Base-by-base conservation (phyloP, 2,113 vertebrate species). In the Saimiri boliviensis region DNA sequence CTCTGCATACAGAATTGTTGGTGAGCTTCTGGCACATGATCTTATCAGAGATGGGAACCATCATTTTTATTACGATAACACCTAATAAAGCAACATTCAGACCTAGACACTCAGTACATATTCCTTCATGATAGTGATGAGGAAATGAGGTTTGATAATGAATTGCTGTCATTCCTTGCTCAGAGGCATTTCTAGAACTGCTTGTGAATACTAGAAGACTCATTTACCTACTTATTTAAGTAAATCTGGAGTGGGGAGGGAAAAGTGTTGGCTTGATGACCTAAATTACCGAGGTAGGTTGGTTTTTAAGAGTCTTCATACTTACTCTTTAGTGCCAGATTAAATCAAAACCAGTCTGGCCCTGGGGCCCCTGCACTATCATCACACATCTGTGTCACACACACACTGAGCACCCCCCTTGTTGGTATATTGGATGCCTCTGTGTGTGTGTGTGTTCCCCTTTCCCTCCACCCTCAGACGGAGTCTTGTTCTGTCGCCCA, bases 41-140 rank as follows among this genome's bases (percentile, higher is more conserved):
- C 27, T 88, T 37, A 32, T 5, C 47, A 20, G 66, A 71, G 32
- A 35, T 49, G 27, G 76, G 56, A 58, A 23, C 25, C 6, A 14
- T 84, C 3, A 1, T 82, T 80, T 89, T 88, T 63, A 60, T 63
- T 71, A 66, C 20, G 32, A 42, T 20, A 58, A 35, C 82, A 49
- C 20, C 91, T 86, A 71, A 37, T 80, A 35, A 84, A 74, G 84
- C 19, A 32, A n/a, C 76, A 35, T 93, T 68, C 45, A 25, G 20
- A 77, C 40, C 47, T 40, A 68, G 68, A 30, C 47, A 87, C 47
- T 20, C 91, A 35, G 49, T 83, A 47, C 40, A 68, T 73, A 42
- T 81, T 89, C 54, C 58, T 77, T 73, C 79, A 40, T 79, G 86
- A 45, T 52, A 32, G 52, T 12, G 21, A 81, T 47, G 89, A 96